Base-by-base conservation (phyloP, 2,888 invertebrate genomes). In the Gastrophysa polygoni region DNA sequence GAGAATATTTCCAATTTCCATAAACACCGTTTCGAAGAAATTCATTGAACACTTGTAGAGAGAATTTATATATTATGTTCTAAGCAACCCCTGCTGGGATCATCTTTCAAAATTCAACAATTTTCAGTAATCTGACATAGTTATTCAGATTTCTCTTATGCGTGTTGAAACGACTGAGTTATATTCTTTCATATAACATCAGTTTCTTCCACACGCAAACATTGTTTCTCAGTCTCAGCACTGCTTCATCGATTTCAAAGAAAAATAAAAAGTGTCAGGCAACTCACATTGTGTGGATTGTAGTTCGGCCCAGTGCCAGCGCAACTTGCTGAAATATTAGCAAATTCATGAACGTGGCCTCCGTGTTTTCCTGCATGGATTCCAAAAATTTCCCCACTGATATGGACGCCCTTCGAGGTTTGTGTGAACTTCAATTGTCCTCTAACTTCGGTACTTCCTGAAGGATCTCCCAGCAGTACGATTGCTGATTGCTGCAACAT, bases 241-340 rank as follows among this genome's bases (percentile, higher is more conserved):
- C 10, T 14, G 38, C 2, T 4, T 2, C 4, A 38, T 4, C n/a
- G 38, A 38, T 38, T 6, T 14, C 4, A 38, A 38, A 38, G 10
- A 14, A 38, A 5, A 16, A 38, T 38, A 14, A 16, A 38, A 38
- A 38, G 10, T 14, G 2, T 6, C 44, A 24, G n/a, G n/a, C 8
- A 14, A 80, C 84, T 83, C 81, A 91, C 91, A 71, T 88, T 86
- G 61, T 87, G 85, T 29, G 95, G 95, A 79, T 95, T 95, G 79
- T 89, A 95, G 75, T 95, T 94, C 0, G 84, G 83, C 0, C 89
- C 91, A 54, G 91, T 84, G 18, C 64, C 61, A 17, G 47, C 29
- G 34, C 71, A 71, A 4, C 68, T 66, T 51, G 68, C 57, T 17
- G 60, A 64, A 6, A 75, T 63, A 57, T 73, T 67, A 3, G 73